These are phyloP conservation scores for Parnassius orleans DNA, from an alignment of 2,888 invertebrate species.

Conservation along the genomic window DNA sequence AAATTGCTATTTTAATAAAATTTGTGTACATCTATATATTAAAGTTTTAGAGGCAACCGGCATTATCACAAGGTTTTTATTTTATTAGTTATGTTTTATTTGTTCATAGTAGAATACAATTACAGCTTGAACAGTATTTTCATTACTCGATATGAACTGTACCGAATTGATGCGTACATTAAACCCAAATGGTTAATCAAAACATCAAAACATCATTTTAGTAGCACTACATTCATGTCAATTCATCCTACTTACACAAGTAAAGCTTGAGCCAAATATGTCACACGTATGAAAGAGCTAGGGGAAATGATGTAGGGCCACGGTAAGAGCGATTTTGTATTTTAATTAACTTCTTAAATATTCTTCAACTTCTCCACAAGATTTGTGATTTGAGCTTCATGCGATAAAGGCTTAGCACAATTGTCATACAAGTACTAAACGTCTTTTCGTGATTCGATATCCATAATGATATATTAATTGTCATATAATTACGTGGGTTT, in stretches of 20 bases:
- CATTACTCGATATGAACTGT: constrained; percentile 4
- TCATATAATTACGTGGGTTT: no score
- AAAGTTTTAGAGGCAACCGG: no score
- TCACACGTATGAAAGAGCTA: constrained; percentile 7
- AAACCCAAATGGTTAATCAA: constrained; percentile 23
- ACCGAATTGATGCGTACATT: constrained; percentile 6
- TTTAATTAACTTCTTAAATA: no score
- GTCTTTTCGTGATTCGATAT: no score
- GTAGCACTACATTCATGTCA: constrained; percentile 26
- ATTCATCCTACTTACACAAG: constrained; percentile 23
- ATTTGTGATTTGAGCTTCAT: no score
- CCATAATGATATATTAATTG: no score
- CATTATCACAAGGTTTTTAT: no score
- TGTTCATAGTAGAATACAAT: not conserved
- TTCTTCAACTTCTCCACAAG: no score
- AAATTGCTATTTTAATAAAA: no score
- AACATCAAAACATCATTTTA: constrained; percentile 32
- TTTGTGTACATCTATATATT: no score
- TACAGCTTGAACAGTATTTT: not conserved
- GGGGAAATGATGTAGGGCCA: constrained; percentile 10
- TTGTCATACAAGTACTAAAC: no score
- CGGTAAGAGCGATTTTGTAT: not conserved
- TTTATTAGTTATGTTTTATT: not conserved
- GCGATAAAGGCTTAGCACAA: no score
- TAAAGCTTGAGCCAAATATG: constrained; percentile 17